Base-by-base conservation (phyloP, 1,140 invertebrate genomes). In the Odontomachus brunneus region DNA sequence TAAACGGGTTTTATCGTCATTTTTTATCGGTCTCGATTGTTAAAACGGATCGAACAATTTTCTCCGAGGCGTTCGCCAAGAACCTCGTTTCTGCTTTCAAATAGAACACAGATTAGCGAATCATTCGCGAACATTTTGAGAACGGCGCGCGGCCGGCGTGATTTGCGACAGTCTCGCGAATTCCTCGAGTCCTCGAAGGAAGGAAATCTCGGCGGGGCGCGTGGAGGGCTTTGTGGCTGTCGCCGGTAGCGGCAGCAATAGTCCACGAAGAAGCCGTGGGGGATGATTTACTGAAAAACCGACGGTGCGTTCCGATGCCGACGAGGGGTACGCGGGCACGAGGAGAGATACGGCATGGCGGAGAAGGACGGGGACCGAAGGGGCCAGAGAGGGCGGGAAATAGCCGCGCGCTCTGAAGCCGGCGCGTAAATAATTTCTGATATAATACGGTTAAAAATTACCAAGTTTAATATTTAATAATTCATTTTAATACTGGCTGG, bases 381-480 rank as follows among this genome's bases (percentile, higher is more conserved):
- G 48, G 12, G 62, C 17, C 11, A 19, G 44, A 66, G 57, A 49
- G 29, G 49, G 17, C 59, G 65, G 71, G 87, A 76, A 83, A 55
- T 82, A 74, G 60, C 62, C 66, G 85, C 80, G 85, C 81, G 80
- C 88, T n/a, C n/a, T 85, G 89, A 92, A 92, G 88, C 90, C 86
- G 91, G 89, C 89, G 87, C 87, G 91, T 94, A 92, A 94, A 94
- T 94, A 93, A 94, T 94, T 92, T 91, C 90, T 90, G 88, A 92
- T 92, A 93, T 92, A 92, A 93, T 93, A 91, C 88, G 91, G 91
- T 94, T 93, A 93, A 93, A 94, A 93, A 94, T 94, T 93, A 92
- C 92, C 91, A 93, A 93, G 93, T 93, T 94, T 93, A 94, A 94
- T 93, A 93, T 93, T 94, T 93, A 93, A 94, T 94, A 94, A 94